Evolutionary conservation across 2,888 invertebrate genomes (phyloP).

Genomic region (Eubasilissa splendida): DNA sequence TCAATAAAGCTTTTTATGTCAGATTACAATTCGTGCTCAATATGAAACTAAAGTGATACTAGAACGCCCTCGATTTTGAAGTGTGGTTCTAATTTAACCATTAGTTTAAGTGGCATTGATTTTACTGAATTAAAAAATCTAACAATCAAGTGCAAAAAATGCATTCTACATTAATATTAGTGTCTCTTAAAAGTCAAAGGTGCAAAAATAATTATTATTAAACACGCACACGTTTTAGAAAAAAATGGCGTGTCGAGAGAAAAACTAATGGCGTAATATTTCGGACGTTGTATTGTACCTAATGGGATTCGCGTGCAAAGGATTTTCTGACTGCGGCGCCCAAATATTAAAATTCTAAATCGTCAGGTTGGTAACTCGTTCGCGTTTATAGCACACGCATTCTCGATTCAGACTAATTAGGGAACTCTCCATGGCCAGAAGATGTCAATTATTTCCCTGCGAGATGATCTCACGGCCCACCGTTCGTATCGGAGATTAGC

Average conservation of each 20-base stretch:
- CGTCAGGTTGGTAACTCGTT: neutral
- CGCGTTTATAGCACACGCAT: constrained; percentile 12
- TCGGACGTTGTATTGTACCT: neutral
- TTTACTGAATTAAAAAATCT: too few species aligned
- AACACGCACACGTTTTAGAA: neutral
- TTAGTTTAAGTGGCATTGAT: too few species aligned
- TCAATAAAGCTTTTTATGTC: too few species aligned
- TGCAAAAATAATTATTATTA: neutral
- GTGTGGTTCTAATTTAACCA: too few species aligned
- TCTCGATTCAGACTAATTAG: constrained; percentile 13
- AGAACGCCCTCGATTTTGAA: too few species aligned
- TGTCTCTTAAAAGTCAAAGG: neutral
- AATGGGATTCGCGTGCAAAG: constrained; percentile 1
- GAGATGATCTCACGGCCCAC: constrained; percentile 27
- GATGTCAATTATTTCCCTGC: constrained; percentile 2
- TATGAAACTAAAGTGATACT: too few species aligned
- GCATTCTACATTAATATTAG: too few species aligned
- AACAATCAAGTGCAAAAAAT: too few species aligned
- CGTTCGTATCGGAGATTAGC: constrained; percentile 6
- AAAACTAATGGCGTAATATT: neutral
- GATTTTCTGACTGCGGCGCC: neutral
- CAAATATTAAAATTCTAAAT: neutral
- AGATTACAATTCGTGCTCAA: too few species aligned
- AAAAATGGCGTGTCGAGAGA: neutral
- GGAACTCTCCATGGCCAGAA: constrained; percentile 13